phyloP scores from a whole-genome alignment of 1,140 invertebrate genomes.

The Papilio xuthus region DNA sequence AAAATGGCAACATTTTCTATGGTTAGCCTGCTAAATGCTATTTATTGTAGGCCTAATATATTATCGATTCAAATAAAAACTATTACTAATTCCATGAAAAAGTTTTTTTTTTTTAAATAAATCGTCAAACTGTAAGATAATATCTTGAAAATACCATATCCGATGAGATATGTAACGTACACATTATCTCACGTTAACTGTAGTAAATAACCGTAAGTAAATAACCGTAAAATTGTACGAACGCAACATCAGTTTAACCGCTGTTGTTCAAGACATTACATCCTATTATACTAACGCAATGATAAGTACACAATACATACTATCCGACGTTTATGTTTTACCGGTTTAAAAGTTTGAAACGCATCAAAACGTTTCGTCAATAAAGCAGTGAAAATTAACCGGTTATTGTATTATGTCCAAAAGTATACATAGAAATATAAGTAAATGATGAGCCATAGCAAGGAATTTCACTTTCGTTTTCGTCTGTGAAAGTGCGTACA shows the following conservation, averaged over 20 bases:
- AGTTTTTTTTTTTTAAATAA: no score
- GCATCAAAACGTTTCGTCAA: background rate
- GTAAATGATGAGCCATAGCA: background rate
- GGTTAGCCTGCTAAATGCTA: no score
- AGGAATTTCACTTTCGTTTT: slow-evolving; percentile 13
- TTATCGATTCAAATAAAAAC: background rate
- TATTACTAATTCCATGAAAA: background rate
- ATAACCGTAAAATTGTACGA: slow-evolving; percentile 19
- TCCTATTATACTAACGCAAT: slow-evolving; percentile 1
- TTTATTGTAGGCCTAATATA: no score
- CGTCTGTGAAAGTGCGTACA: slow-evolving; percentile 6
- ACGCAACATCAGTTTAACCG: background rate
- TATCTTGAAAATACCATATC: background rate
- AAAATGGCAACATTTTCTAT: no score
- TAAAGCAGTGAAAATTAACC: background rate
- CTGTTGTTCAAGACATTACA: background rate
- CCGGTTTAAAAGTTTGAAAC: no score
- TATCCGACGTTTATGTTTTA: background rate
- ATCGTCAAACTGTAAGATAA: background rate
- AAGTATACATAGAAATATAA: background rate
- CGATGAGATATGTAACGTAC: background rate
- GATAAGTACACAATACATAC: background rate
- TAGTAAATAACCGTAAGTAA: slow-evolving; percentile 13
- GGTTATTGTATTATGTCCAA: background rate
- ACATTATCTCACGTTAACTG: background rate